phyloP scores from a whole-genome alignment of 2,797 vertebrate species.

The Danio aesculapii region DNA sequence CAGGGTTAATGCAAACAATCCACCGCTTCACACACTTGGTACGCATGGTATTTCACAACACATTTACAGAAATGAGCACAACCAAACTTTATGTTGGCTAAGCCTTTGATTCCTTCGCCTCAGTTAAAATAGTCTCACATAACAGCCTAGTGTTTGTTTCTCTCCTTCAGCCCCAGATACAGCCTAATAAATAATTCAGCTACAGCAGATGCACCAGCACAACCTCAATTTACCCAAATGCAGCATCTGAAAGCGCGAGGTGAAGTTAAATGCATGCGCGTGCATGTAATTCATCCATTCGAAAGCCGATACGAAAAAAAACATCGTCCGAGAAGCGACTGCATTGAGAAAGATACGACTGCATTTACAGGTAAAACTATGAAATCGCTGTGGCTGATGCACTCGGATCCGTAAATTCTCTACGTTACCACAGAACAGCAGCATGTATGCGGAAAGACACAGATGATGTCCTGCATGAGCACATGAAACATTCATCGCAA shows the following conservation, averaged over 20 bases:
- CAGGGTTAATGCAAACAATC: neutral
- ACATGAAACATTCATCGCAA: conserved; percentile 42
- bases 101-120: conserved; percentile 18
- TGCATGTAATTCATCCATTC: conserved; percentile 60
- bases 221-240: conserved; percentile 54
- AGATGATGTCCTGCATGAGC: conserved; percentile 49
- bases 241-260: conserved; percentile 67
- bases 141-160: conserved; percentile 63
- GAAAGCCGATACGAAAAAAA: conserved; percentile 60
- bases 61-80: neutral
- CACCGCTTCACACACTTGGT: neutral
- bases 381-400: conserved; percentile 68
- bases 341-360: conserved; percentile 62
- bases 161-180: conserved; percentile 64
- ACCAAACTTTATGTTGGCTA: conserved; percentile 26
- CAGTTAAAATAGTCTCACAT: conserved; percentile 39
- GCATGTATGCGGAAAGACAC: neutral
- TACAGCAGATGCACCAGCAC: conserved; percentile 71
- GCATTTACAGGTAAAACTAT: conserved; percentile 74
- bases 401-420: conserved; percentile 10
- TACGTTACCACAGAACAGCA: conserved; percentile 45
- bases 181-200: conserved; percentile 81
- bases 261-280: conserved; percentile 75
- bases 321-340: conserved; percentile 64
- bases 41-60: neutral